Percentiles rank a stretch among this genome's conserved stretches.
These are phyloP conservation scores for Stercorarius parasiticus DNA, from an alignment of 2,113 vertebrate genomes.

Conservation along the genomic window DNA sequence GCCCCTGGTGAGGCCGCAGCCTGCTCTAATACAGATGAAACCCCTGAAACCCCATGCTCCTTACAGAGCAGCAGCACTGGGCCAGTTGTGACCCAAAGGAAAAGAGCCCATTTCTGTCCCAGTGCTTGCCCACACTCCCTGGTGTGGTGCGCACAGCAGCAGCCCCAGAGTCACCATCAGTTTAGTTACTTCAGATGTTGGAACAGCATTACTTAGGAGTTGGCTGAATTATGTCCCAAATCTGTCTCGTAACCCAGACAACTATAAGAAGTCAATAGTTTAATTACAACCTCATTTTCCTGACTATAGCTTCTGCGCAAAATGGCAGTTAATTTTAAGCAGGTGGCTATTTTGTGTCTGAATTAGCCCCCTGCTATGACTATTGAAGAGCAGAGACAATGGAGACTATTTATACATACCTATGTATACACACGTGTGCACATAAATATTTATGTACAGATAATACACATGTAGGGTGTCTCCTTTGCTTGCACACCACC, in stretches of 20 bases:
- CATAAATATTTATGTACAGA: not conserved
- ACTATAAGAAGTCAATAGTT: not conserved
- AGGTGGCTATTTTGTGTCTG: not conserved
- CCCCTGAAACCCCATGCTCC: not conserved
- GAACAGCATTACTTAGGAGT: not conserved
- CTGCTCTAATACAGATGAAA: not conserved
- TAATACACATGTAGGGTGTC: not conserved
- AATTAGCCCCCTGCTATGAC: not conserved
- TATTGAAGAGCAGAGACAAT: not conserved
- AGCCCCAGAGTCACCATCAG: not conserved
- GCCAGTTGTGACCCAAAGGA: not conserved
- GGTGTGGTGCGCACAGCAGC: fast-evolving
- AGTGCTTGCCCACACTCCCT: not conserved
- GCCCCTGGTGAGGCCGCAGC: not conserved
- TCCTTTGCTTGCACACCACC: not conserved
- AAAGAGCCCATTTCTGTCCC: not conserved
- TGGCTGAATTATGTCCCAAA: not conserved
- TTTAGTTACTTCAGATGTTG: not conserved
- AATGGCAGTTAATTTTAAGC: not conserved
- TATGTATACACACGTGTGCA: not conserved
- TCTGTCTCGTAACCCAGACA: not conserved
- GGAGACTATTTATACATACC: not conserved
- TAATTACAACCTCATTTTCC: not conserved
- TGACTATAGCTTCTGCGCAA: not conserved
- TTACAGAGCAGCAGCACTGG: not conserved